Evolutionary conservation across 2,113 vertebrate species (phyloP), one percentile per base, ranked within the genome.

Genomic region (Anguilla japonica): DNA sequence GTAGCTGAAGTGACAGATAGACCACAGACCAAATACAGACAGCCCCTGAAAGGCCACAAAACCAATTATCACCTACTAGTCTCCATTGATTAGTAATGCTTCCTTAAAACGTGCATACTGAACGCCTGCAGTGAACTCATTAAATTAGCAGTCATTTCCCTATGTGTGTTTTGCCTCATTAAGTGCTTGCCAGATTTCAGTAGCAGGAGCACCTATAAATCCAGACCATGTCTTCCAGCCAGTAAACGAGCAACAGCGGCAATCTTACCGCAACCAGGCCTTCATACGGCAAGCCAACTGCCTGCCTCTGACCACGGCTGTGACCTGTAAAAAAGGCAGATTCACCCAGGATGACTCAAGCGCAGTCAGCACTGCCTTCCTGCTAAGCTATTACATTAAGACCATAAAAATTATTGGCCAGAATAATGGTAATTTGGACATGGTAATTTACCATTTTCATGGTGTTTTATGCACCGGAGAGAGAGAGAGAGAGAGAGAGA

Each of bases 401-500:
- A 75, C 71, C 71, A 75, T 75, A 34, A 75, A 34, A 29, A 75
- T 29, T 29, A 75, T 29, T 67, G 60, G 60, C 22, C 60, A 75
- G 71, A n/a, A 34, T 75, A n/a, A 75, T 75, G 71, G n/a, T 75
- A 13, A 13, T 34, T 75, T 67, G 60, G 60, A 67, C 60, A 67
- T 67, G 22, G 60, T 3, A 20, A 26, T 67, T 67, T 67, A 67
- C 60, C 60, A 26, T 67, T 53, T 26, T 67, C 60, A 67, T 26
- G 60, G 18, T 67, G 22, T 67, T 67, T 67, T 67, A 53, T 53
- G 11, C 50, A 53, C 50, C 50, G 13, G 50, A 14, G 50, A 53
- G 40, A 82, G 41, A 43, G 80, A 43, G 29, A 13, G 41, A 81
- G 86, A 90, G 88, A 41, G 83, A 80, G 89, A 18, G 80, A 84